Evolutionary conservation across 2,888 invertebrate genomes (phyloP).

Genomic region (Melangyna quadrimaculata): DNA sequence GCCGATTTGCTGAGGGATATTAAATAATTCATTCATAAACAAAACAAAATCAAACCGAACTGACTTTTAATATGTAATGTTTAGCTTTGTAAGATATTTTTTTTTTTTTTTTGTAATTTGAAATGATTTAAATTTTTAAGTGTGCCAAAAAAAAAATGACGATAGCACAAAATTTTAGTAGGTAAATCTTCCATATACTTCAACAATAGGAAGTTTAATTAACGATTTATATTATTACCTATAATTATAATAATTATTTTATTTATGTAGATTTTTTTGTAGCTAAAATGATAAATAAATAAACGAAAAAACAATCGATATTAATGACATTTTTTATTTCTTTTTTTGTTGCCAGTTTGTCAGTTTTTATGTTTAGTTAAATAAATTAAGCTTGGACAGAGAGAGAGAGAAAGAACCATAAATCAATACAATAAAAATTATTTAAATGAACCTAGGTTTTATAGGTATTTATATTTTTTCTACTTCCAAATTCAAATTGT

Average conservation of each 20-base stretch:
- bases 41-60: constrained; percentile 39
- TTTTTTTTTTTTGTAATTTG: background rate
- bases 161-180: background rate
- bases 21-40: constrained; percentile 59
- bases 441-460: background rate
- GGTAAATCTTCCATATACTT: background rate
- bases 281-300: constrained; percentile 11
- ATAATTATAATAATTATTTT: background rate
- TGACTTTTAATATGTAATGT: constrained; percentile 60
- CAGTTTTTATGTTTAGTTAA: background rate
- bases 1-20: constrained; percentile 81
- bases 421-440: background rate
- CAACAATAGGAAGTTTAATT: background rate
- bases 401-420: background rate
- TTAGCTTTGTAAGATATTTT: constrained; percentile 42
- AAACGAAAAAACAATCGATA: background rate
- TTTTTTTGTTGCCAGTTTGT: background rate
- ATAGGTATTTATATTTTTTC: no score
- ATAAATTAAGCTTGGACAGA: background rate
- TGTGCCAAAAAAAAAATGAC: constrained; percentile 39
- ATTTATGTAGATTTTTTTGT: constrained; percentile 1
- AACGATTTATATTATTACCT: background rate
- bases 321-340: background rate
- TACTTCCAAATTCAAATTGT: background rate
- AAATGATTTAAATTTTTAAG: constrained; percentile 25